Conservation (phyloP, 1,140 invertebrate genomes). For the Laupala kohalensis region DNA sequence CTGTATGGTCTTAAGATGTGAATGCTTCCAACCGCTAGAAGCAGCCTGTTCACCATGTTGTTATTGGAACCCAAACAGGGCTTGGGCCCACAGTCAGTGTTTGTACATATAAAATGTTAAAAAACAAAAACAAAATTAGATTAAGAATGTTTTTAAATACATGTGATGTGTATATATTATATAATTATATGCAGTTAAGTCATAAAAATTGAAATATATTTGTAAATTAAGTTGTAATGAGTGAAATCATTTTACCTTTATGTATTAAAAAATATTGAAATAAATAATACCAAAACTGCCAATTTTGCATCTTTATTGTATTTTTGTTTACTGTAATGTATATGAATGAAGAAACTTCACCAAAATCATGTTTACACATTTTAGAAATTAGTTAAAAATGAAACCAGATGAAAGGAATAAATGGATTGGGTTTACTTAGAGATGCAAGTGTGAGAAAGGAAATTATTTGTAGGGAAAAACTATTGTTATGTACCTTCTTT, state of each 20-base stretch:
- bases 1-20: background rate
- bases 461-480: too few relatives aligned
- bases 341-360: too few relatives aligned
- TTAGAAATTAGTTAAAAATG: too few relatives aligned
- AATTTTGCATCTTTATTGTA: background rate
- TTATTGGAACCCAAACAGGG: background rate
- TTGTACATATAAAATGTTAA: constrained; percentile 6
- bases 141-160: constrained; percentile 9
- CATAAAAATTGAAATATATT: constrained; percentile 8
- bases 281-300: background rate
- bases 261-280: constrained; percentile 8
- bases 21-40: background rate
- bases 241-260: constrained; percentile 8
- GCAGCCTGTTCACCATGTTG: background rate
- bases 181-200: constrained; percentile 10
- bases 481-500: too few relatives aligned
- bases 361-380: too few relatives aligned
- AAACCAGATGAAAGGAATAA: too few relatives aligned
- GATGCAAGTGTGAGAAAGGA: too few relatives aligned
- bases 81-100: constrained; percentile 4
- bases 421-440: too few relatives aligned
- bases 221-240: constrained; percentile 10
- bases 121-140: background rate
- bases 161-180: constrained; percentile 8
- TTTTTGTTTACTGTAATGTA: too few relatives aligned